Evolutionary conservation across 2,888 invertebrate species (phyloP), one percentile per base, ranked within the genome.

Genomic region (Argynnis bischoffii): DNA sequence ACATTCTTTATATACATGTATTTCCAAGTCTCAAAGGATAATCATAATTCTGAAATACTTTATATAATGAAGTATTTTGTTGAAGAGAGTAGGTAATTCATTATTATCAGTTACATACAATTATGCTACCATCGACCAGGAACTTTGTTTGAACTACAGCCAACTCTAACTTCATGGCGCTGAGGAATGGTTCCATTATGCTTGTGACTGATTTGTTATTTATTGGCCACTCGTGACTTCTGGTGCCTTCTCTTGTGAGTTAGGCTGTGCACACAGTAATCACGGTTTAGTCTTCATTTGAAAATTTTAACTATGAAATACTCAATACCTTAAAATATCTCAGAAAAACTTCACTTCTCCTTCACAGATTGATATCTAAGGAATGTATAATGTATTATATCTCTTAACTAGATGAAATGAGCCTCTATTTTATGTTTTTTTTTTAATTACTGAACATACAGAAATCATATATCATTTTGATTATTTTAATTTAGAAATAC

Each of bases 191-290:
- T 80, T 79, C 86, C 86, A 87, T 88, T 88, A 86, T 87, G 87
- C 84, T 81, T 76, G 84, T 82, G 88, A 88, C 88, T 89, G 88
- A 89, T 89, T 87, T 84, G 84, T 87, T 88, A 88, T 89, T 89
- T 89, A 89, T 89, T 85, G 83, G 82, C 78, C 84, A 79, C 82
- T 83, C 85, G 83, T 82, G 84, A 78, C 79, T 80, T 66, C 60
- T 60, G 47, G 55, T 26, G 55, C 55, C 66, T 66, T 79, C 77
- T 78, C 80, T 77, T 81, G 79, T 74, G 78, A 77, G 77, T 69
- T 67, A 64, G 64, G 70, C 71, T 59, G 46, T 21, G 21, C 41
- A 46, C 8, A 57, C 18, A 41, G 18, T n/a, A 41, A 8, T 31
- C 16, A 13, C 3, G 16, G 11, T 41, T 16, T 6, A 55, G 16